These are phyloP conservation scores for Oxytorus armatus DNA, from an alignment of 2,888 invertebrate species.

Conservation along the genomic window DNA sequence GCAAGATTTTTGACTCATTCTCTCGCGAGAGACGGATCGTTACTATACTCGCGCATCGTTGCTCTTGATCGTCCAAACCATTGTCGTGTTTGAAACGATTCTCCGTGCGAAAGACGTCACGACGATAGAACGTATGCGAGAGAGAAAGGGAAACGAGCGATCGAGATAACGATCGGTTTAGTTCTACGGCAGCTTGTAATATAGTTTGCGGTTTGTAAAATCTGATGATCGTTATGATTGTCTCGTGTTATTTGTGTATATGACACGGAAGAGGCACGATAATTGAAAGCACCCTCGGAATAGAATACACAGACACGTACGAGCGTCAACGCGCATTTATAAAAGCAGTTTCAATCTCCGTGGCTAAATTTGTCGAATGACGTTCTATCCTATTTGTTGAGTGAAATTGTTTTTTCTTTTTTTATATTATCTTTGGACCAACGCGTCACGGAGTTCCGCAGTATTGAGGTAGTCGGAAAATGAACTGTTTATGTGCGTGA, in stretches of 20 bases:
- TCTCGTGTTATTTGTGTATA: constrained; percentile 36
- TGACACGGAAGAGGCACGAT: too few relatives aligned
- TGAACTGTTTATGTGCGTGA: too few relatives aligned
- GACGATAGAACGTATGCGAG: constrained; percentile 54
- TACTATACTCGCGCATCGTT: constrained; percentile 16
- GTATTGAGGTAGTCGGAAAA: too few relatives aligned
- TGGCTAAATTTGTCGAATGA: too few relatives aligned
- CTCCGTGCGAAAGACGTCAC: constrained; percentile 58
- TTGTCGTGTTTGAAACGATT: constrained; percentile 51
- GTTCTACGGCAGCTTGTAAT: constrained; percentile 29
- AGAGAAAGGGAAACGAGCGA: background rate
- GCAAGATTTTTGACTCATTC: constrained; percentile 31
- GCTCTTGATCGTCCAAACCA: constrained; percentile 48
- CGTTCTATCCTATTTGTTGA: too few relatives aligned
- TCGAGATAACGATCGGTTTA: constrained; percentile 4
- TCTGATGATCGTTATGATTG: constrained; percentile 57
- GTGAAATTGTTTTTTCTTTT: too few relatives aligned
- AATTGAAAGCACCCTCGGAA: too few relatives aligned
- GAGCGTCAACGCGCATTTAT: too few relatives aligned
- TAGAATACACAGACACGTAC: too few relatives aligned
- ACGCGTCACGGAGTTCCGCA: too few relatives aligned
- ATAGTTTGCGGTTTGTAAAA: constrained; percentile 43
- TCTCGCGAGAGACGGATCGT: background rate
- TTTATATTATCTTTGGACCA: too few relatives aligned
- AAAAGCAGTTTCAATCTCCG: too few relatives aligned